Percentiles rank a stretch among this genome's conserved stretches.
phyloP scores from a whole-genome alignment of 1,140 invertebrate species.

The Nasonia longicornis region DNA sequence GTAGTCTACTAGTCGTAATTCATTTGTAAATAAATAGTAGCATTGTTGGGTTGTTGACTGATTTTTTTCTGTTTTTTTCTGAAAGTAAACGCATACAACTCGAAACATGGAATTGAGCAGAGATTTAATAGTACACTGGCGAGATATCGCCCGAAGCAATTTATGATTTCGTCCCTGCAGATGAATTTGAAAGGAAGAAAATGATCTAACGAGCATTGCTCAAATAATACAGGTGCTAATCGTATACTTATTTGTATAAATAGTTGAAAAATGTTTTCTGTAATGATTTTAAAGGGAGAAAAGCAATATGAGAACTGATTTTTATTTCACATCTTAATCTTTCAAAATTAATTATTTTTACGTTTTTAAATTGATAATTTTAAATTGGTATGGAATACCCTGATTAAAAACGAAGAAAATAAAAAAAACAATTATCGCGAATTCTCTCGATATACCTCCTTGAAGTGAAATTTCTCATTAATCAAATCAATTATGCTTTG shows the following conservation, averaged over 20 bases:
- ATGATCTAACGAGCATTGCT: conserved; percentile 12
- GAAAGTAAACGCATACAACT: not conserved
- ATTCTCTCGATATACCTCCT: not conserved
- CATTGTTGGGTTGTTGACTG: conserved; percentile 20
- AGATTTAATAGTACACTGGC: not conserved
- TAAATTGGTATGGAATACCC: not conserved
- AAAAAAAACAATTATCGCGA: conserved; percentile 1
- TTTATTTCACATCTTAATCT: too few relatives aligned
- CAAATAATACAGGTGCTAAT: conserved; percentile 29
- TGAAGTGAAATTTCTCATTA: not conserved
- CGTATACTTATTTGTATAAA: conserved; percentile 8
- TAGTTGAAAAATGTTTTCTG: conserved; percentile 2
- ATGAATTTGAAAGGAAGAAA: not conserved
- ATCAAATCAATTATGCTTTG: not conserved
- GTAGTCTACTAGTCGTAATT: conserved; percentile 32
- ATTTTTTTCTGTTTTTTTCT: not conserved
- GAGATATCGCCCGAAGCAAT: not conserved
- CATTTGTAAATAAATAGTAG: conserved; percentile 40
- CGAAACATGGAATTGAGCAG: conserved; percentile 35
- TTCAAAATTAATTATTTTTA: not conserved
- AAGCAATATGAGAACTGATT: not conserved
- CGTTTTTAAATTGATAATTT: not conserved
- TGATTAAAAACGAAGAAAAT: not conserved
- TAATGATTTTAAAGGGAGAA: not conserved
- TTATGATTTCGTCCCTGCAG: not conserved